Evolutionary conservation across 2,888 invertebrate species (phyloP).

Genomic region (Pheosia tremula): DNA sequence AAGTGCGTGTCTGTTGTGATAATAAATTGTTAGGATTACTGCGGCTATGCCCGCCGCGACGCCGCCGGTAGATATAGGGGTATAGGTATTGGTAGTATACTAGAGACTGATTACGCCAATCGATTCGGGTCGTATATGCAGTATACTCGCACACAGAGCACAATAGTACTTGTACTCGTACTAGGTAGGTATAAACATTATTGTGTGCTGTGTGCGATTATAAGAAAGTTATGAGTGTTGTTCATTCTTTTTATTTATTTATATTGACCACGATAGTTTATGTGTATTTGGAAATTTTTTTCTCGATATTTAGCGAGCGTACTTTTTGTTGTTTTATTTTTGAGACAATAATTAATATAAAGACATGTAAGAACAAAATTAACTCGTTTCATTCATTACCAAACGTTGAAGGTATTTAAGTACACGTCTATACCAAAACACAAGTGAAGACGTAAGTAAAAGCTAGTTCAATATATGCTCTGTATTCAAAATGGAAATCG

Average conservation of each 20-base stretch:
- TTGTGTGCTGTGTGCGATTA: neutral
- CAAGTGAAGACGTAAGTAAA: neutral
- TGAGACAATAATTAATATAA: too few relatives aligned
- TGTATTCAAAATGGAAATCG: constrained; percentile 2
- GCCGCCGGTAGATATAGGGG: neutral
- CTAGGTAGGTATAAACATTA: too few relatives aligned
- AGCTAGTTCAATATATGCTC: neutral
- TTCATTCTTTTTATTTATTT: neutral
- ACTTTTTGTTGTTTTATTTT: too few relatives aligned
- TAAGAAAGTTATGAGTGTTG: neutral
- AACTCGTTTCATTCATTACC: too few relatives aligned
- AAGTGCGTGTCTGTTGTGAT: neutral
- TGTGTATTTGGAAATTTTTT: too few relatives aligned
- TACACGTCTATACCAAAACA: neutral
- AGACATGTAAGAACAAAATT: too few relatives aligned
- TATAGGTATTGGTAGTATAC: neutral
- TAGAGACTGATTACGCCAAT: neutral
- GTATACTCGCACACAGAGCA: too few relatives aligned
- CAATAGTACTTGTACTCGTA: too few relatives aligned
- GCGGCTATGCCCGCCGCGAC: neutral
- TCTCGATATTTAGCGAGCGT: too few relatives aligned
- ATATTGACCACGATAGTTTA: too few relatives aligned
- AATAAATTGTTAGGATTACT: neutral
- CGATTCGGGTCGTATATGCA: neutral
- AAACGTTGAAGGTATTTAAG: too few relatives aligned